Base-by-base conservation (phyloP, 2,797 vertebrate genomes). In the Poeciliopsis presidionis region DNA sequence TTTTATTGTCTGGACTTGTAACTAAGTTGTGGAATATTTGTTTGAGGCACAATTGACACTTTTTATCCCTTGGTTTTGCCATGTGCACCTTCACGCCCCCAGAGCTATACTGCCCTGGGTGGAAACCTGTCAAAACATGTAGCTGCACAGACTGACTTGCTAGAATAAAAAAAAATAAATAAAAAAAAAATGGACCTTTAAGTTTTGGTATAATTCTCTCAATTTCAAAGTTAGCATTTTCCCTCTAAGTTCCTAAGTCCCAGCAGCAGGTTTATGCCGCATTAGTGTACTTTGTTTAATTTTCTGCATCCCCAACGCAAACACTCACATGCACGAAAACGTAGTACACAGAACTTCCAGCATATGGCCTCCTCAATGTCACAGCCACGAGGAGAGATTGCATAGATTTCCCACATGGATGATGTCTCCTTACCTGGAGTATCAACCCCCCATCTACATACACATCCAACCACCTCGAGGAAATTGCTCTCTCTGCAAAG, bases 391-490 rank as follows among this genome's bases (percentile, higher is more conserved):
- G 90, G 88, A 89, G 89, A 90, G 90, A 93, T 86, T 91, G 92
- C 93, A 92, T 92, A 94, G 92, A 93, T 95, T 94, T 95, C 93
- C 94, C 94, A 84, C 94, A 93, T 93, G 92, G 93, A 93, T 92
- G 93, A 94, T 90, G 93, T 92, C 92, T 94, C 90, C 90, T 91
- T 93, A 95, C 93, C 93, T 93, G 93, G 89, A 92, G 91, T 92
- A 92, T 93, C 90, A 91, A 85, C 91, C 91, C 89, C 65, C 93
- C 91, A 94, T 95, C 93, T 94, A 93, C 92, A 93, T 92, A 92
- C 91, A 90, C 91, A 89, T 89, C 91, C 91, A 91, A 69, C 86
- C 90, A 92, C 91, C 93, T 94, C 90, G 84, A 92, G 92, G 90
- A 93, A 93, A 93, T 92, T 91, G 93, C 92, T 92, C 91, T 92